Evolutionary conservation across 1,140 invertebrate genomes (phyloP).

Genomic region (Zeugodacus cucurbitae): DNA sequence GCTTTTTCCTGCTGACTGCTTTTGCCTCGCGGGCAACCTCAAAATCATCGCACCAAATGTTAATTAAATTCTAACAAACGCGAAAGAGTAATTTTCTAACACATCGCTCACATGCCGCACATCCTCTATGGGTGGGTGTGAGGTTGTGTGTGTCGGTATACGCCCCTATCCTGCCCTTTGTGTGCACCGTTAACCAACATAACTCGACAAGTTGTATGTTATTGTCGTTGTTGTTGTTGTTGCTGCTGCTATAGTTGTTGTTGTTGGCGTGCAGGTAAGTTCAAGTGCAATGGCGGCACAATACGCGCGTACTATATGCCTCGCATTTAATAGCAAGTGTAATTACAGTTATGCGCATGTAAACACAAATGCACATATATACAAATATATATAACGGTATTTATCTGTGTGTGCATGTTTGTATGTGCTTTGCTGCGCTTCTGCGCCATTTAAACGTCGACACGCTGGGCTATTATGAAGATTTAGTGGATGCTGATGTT

Average conservation of each 20-base stretch:
- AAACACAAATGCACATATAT: not conserved
- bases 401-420: not conserved
- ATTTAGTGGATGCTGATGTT: not conserved
- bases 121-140: not conserved
- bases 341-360: conserved; percentile 15
- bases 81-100: conserved; percentile 23
- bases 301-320: not conserved
- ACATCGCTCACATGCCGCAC: not conserved
- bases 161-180: not conserved
- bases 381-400: not conserved
- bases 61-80: conserved; percentile 37
- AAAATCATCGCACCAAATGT: conserved; percentile 28
- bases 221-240: not conserved
- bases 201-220: not conserved
- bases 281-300: conserved; percentile 14
- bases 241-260: not conserved
- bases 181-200: not conserved
- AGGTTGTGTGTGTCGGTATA: not conserved
- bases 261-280: conserved; percentile 2
- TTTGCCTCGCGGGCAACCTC: not conserved
- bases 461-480: not conserved
- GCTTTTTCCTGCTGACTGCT: too few species aligned
- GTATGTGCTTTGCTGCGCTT: not conserved
- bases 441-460: conserved; percentile 1
- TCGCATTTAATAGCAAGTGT: conserved; percentile 3